Conservation (phyloP, 2,797 vertebrate species). For the Gymnodraco acuticeps region DNA sequence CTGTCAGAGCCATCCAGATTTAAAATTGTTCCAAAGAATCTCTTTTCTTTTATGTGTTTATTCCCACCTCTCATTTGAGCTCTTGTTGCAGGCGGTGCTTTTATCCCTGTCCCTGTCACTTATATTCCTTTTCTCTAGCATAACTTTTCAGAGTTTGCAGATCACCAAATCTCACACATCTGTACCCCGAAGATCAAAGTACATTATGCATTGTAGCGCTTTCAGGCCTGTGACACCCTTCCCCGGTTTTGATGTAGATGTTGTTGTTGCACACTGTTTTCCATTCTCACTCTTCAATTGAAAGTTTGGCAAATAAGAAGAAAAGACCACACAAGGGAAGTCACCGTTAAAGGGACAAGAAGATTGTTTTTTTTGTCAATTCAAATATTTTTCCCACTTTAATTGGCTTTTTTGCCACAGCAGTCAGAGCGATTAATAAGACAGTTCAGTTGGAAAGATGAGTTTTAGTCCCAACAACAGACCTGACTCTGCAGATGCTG, state of each 20-base stretch:
- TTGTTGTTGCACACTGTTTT: conserved; percentile 38
- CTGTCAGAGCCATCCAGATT: conserved; percentile 54
- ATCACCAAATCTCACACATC: conserved; percentile 61
- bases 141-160: conserved; percentile 63
- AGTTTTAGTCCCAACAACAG: conserved; percentile 68
- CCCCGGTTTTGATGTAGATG: conserved; percentile 59
- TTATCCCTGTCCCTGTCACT: conserved; percentile 75
- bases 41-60: conserved; percentile 67
- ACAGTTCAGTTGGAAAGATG: conserved; percentile 67
- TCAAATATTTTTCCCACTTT: conserved; percentile 68
- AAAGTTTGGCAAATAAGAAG: conserved; percentile 52
- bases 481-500: conserved; percentile 46
- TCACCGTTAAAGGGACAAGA: conserved; percentile 10
- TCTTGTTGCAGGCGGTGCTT: conserved; percentile 72
- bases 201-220: conserved; percentile 57
- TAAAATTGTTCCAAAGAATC: conserved; percentile 50
- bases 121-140: conserved; percentile 39
- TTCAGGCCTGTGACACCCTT: conserved; percentile 54
- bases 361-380: conserved; percentile 50
- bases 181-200: conserved; percentile 69
- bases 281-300: conserved; percentile 9
- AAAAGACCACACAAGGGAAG: conserved; percentile 30
- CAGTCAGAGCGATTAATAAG: conserved; percentile 68
- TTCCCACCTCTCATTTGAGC: conserved; percentile 65
- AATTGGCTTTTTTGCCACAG: conserved; percentile 68